Base-by-base conservation (phyloP, 2,888 invertebrate species). In the Hoplodrina ambigua region DNA sequence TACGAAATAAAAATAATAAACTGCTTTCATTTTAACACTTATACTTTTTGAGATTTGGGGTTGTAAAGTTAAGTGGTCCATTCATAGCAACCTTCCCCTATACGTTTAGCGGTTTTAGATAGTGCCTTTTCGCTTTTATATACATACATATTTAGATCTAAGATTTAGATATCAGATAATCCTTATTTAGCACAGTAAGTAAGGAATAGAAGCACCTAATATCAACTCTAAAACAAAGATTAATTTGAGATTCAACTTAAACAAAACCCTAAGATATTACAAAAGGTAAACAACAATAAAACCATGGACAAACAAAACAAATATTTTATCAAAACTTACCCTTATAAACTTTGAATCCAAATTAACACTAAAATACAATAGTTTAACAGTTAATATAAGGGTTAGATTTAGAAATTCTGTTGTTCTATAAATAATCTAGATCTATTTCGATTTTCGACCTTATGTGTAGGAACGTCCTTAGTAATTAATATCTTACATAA, bases 391-490 rank as follows among this genome's bases (percentile, higher is more conserved):
- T 19, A 5, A 4, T 17, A 6, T 13, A 13, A 52, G 19, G 10
- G 33, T 30, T 69, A 33, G 4, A 57, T 52, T 52, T 69, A 44
- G 41, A 50, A 15, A 50, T 17, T 33, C 25, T 55, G 55, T 74
- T 65, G 41, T 66, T 55, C 44, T 56, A 37, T 44, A 19, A 19
- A 44, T 74, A 66, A 19, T 46, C n/a, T 25, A 13, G n/a, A 59
- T 17, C 37, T 17, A 46, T 73, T 64, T 46, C 10, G 13, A 37
- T 30, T 52, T 46, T 25, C 25, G 37, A 49, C 53, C 46, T 10
- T 11, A 25, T 62, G 25, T 52, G 19, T 25, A 13, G 10, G n/a
- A 30, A 54, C 37, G 13, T 11, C 19, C 25, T 46, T 19, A 37
- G 46, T 74, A 17, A 71, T 33, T 50, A 33, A 64, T 19, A 53